Conservation (phyloP, 1,140 invertebrate species). For the Phymastichus coffea region DNA sequence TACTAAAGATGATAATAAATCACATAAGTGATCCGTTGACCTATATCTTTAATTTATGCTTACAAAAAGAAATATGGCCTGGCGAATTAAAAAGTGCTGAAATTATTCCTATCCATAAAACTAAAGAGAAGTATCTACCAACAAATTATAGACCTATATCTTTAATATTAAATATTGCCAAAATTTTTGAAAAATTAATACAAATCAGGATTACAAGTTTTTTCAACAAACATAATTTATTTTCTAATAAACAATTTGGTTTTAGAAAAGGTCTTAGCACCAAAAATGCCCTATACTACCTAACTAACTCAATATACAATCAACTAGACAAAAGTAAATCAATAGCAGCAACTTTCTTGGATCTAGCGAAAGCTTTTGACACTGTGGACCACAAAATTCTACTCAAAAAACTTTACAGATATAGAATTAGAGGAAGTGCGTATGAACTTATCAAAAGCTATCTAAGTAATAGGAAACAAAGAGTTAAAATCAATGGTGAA, state of each 20-base stretch:
- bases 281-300: background rate
- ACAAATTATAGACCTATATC: background rate
- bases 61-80: background rate
- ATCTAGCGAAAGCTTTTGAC: background rate
- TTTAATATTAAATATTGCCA: background rate
- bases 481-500: too few species aligned
- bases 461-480: too few species aligned
- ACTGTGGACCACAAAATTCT: background rate
- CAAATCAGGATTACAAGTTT: background rate
- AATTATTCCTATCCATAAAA: background rate
- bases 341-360: background rate
- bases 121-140: background rate
- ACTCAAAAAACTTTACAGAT: background rate
- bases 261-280: background rate
- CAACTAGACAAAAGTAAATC: background rate
- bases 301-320: background rate
- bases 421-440: background rate
- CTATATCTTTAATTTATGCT: background rate
- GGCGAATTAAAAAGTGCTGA: background rate
- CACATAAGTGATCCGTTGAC: background rate
- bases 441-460: too few species aligned
- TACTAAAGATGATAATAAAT: background rate
- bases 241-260: conserved; percentile 18
- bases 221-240: background rate
- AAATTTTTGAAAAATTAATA: background rate